A percentile compares a stretch with the other conserved stretches of the same genome.
phyloP scores from a whole-genome alignment of 2,888 invertebrate species.

The Scaeva pyrastri region DNA sequence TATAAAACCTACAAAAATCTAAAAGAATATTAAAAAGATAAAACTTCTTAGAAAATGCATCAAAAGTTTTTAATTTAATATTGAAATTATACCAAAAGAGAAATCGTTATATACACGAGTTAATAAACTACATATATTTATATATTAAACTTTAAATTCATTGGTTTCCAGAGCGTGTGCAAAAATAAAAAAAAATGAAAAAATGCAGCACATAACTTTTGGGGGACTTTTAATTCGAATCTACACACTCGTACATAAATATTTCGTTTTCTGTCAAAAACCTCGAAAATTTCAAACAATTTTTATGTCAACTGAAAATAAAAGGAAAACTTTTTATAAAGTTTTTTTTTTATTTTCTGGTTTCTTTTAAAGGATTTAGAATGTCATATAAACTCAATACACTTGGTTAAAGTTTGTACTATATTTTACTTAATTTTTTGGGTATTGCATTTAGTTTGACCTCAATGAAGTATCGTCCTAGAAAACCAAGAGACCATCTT shows the following conservation, averaged over 20 bases:
- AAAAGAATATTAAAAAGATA: too few species aligned
- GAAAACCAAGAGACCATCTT: background rate
- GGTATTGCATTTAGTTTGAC: background rate
- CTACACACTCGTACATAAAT: background rate
- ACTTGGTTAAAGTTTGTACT: conserved; percentile 2
- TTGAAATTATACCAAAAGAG: too few species aligned
- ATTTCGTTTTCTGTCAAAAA: background rate
- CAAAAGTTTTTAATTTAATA: too few species aligned
- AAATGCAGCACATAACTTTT: background rate
- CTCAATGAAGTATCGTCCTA: background rate
- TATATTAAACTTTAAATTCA: conserved; percentile 31
- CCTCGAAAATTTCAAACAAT: background rate
- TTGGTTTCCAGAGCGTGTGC: too few species aligned
- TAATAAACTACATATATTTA: background rate
- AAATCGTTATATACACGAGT: too few species aligned
- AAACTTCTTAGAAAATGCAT: too few species aligned
- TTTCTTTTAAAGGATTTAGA: background rate
- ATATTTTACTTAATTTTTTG: background rate
- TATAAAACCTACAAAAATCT: too few species aligned
- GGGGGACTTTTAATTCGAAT: background rate
- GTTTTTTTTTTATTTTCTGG: too few species aligned
- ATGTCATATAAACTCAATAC: conserved; percentile 6
- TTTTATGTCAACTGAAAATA: background rate
- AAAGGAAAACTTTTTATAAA: background rate
- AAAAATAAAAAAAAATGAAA: too few species aligned